Base-by-base conservation (phyloP, 2,888 invertebrate genomes). In the Notodonta dromedarius region DNA sequence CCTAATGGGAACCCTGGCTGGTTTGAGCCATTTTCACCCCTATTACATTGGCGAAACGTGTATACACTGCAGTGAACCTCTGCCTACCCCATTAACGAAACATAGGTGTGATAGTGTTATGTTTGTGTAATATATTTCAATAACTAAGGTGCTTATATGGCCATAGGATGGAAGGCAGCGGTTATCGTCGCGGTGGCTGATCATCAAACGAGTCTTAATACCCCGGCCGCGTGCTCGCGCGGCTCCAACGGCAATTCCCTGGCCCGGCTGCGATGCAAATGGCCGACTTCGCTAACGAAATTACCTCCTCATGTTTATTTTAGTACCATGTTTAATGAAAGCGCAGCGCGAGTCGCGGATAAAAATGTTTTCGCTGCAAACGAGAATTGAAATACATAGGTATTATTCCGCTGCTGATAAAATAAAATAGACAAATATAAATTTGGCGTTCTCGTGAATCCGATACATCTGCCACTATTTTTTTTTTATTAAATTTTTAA, bases 251-350 rank as follows among this genome's bases (percentile, higher is more conserved):
- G 67, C 70, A 63, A 86, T 85, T 87, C 86, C 85, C 87, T 83
- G 84, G 78, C 78, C 79, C 77, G 72, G 71, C 75, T 72, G 70
- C 77, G 73, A 81, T 80, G 83, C 85, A 83, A 87, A 87, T 84
- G 79, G 78, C 79, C 76, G 77, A 70, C 70, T 74, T 62, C 67
- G 77, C 77, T 73, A 76, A 76, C 83, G 74, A 78, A 80, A 82
- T 83, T 74, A 66, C 66, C 69, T 70, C 69, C 73, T 79, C 65
- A 64, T 67, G 62, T 80, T 78, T 77, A 78, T 83, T 84, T 83
- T 74, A 78, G 76, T 76, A 67, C 69, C 65, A 65, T 70, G 70
- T 69, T 70, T 71, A 70, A 74, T 71, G 69, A 69, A 65, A 65
- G 58, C 62, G 61, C 62, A 73, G 51, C 59, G 59, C 59, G 60